Conservation (phyloP, 2,113 vertebrate genomes). For the Calidris pygmaea region DNA sequence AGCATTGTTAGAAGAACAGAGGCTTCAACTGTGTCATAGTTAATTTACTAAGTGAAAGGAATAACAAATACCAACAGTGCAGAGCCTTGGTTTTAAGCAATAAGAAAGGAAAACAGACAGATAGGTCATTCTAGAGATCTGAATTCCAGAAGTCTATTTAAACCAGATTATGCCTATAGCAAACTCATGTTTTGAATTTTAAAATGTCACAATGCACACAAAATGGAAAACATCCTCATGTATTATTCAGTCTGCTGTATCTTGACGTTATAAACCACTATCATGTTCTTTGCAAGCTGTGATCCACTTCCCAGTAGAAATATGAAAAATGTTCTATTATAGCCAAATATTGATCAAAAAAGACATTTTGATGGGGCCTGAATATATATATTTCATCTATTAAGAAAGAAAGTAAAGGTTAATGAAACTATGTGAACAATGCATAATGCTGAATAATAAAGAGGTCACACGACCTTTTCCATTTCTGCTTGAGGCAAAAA, state of each 20-base stretch:
- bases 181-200: not conserved
- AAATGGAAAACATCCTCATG: not conserved
- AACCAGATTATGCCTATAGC: not conserved
- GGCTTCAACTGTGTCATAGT: not conserved
- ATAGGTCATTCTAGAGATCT: not conserved
- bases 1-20: not conserved
- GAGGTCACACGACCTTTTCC: not conserved
- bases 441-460: not conserved
- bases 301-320: not conserved
- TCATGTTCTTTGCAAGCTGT: not conserved
- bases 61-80: not conserved
- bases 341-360: slow-evolving; percentile 2
- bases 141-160: not conserved
- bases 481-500: not conserved
- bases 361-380: not conserved
- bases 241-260: not conserved
- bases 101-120: not conserved
- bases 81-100: not conserved
- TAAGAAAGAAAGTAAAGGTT: not conserved
- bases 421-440: not conserved
- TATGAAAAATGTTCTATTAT: not conserved
- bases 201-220: not conserved
- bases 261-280: not conserved
- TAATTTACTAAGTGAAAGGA: not conserved
- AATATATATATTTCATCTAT: not conserved